Percentiles rank a stretch among this genome's conserved stretches.
These are phyloP conservation scores for Anagyrus pseudococci DNA, from an alignment of 2,888 invertebrate genomes.

Conservation along the genomic window DNA sequence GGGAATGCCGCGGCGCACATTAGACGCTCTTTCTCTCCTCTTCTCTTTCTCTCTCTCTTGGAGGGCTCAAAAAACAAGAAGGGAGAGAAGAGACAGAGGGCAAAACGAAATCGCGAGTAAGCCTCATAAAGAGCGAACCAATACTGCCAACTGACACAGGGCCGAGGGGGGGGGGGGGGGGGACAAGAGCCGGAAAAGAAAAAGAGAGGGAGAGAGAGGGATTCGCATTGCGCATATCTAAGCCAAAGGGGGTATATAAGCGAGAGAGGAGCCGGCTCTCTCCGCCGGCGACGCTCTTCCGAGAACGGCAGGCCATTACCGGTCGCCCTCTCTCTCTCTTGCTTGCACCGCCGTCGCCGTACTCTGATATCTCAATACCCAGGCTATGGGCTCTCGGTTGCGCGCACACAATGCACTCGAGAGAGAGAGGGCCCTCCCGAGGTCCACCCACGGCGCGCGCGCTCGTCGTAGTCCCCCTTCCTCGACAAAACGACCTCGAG, in stretches of 20 bases:
- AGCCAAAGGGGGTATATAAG: not conserved
- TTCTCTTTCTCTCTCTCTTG: too few relatives aligned
- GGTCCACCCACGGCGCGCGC: conserved; percentile 34
- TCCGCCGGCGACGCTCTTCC: conserved; percentile 43
- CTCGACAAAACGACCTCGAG: too few relatives aligned
- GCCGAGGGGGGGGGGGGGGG: too few relatives aligned
- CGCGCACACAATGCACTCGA: conserved; percentile 8
- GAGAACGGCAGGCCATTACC: conserved; percentile 59
- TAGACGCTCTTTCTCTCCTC: too few relatives aligned
- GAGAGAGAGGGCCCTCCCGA: conserved; percentile 10
- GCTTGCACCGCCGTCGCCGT: conserved; percentile 46
- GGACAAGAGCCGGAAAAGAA: too few relatives aligned
- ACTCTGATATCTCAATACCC: conserved; percentile 63
- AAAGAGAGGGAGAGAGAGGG: too few relatives aligned
- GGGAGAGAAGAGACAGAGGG: too few relatives aligned
- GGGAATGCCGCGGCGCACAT: too few relatives aligned
- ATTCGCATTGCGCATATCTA: conserved; percentile 37
- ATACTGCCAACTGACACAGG: too few relatives aligned
- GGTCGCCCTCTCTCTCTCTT: conserved; percentile 42
- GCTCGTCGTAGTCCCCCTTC: not conserved
- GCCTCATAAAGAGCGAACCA: too few relatives aligned
- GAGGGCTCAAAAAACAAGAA: too few relatives aligned
- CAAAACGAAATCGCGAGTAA: too few relatives aligned
- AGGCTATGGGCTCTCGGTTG: conserved; percentile 44
- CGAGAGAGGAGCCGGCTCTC: conserved; percentile 4